Conservation (phyloP, 2,888 invertebrate genomes). For the Pemphredon lugubris region DNA sequence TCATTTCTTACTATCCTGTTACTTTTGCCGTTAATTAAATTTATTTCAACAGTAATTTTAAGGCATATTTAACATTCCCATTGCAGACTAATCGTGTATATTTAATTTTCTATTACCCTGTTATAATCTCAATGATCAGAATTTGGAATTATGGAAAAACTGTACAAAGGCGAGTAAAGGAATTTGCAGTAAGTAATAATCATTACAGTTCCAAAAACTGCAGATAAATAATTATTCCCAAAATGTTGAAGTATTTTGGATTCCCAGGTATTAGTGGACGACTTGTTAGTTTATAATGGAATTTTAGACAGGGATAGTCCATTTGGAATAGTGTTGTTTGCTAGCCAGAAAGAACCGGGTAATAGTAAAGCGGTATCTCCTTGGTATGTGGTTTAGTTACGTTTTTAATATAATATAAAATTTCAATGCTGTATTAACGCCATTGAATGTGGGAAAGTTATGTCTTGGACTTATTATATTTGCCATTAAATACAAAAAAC, state of each 20-base stretch:
- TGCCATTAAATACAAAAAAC: too few species aligned
- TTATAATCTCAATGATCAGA: conserved; percentile 88
- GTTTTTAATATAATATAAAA: not conserved
- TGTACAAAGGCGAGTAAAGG: conserved; percentile 89
- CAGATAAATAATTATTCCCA: not conserved
- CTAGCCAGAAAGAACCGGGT: conserved; percentile 76
- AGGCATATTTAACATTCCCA: not conserved
- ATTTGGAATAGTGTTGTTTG: conserved; percentile 75
- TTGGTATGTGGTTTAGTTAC: conserved; percentile 22
- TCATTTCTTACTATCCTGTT: not conserved
- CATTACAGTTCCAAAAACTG: not conserved
- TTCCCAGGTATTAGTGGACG: conserved; percentile 89
- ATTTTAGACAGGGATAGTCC: conserved; percentile 81
- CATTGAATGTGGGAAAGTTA: too few species aligned
- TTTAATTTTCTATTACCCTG: conserved; percentile 89
- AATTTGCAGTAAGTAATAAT: conserved; percentile 87
- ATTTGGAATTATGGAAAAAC: conserved; percentile 94
- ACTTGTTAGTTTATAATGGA: conserved; percentile 90
- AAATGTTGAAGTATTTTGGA: conserved; percentile 11
- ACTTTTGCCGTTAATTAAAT: too few species aligned
- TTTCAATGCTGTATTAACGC: not conserved
- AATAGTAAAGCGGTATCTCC: conserved; percentile 66
- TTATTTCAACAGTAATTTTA: too few species aligned
- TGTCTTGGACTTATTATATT: too few species aligned
- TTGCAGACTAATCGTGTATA: conserved; percentile 86